Evolutionary conservation across 2,888 invertebrate genomes (phyloP).

Genomic region (Temnothorax unifasciatus): DNA sequence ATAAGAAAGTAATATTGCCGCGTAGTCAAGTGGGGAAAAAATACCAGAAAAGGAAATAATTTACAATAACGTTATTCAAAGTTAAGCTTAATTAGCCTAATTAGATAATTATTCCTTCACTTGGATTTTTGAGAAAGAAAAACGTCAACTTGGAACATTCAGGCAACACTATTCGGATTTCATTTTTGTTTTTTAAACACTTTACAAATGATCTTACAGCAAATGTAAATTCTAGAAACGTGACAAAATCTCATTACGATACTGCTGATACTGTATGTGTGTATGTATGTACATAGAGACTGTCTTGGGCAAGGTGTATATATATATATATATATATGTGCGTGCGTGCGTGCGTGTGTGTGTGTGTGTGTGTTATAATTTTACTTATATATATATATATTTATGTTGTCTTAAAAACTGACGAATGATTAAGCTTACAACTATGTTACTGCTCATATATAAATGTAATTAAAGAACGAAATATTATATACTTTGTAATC

Average conservation of each 20-base stretch:
- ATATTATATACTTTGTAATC: slow-evolving; percentile 61
- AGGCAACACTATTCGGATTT: slow-evolving; percentile 22
- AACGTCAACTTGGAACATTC: slow-evolving; percentile 3
- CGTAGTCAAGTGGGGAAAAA: background rate
- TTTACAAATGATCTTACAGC: slow-evolving; percentile 7
- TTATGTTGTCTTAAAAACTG: slow-evolving; percentile 64
- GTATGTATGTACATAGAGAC: background rate
- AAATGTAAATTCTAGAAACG: slow-evolving; percentile 55
- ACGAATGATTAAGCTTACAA: slow-evolving; percentile 51
- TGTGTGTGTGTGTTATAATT: slow-evolving; percentile 45
- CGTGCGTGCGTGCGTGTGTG: too few species aligned
- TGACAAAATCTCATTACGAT: slow-evolving; percentile 54
- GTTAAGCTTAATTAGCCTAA: background rate
- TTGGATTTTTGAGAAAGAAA: slow-evolving; percentile 7
- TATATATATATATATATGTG: slow-evolving; percentile 42
- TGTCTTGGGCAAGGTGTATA: background rate
- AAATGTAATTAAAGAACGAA: slow-evolving; percentile 70
- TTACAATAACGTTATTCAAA: background rate
- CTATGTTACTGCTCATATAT: slow-evolving; percentile 60
- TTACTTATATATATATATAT: slow-evolving; percentile 39
- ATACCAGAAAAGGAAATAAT: background rate
- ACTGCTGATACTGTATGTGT: slow-evolving; percentile 22
- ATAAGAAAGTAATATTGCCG: background rate
- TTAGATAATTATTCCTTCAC: slow-evolving; percentile 14
- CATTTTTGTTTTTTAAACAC: slow-evolving; percentile 11